phyloP scores from a whole-genome alignment of 2,797 vertebrate species.

The Strix occidentalis region DNA sequence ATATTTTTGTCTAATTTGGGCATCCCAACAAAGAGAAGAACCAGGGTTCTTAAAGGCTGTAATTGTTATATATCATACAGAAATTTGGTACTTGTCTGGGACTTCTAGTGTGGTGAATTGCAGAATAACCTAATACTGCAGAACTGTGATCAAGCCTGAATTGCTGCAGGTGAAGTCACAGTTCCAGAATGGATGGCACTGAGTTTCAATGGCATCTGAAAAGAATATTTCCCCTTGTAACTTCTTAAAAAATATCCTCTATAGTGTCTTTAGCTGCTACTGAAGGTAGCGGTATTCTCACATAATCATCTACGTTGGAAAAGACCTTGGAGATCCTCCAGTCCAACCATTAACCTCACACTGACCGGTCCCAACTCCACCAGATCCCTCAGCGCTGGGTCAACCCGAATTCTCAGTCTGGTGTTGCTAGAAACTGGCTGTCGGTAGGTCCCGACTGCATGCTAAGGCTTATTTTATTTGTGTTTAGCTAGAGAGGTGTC shows the following conservation, averaged over 20 bases:
- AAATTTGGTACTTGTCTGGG: not conserved
- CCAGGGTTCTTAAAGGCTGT: not conserved
- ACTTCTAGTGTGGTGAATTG: not conserved
- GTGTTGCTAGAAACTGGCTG: not conserved
- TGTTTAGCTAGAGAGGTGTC: not conserved
- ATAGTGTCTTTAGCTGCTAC: not conserved
- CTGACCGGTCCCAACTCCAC: no score
- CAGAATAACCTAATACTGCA: not conserved
- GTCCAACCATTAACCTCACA: no score
- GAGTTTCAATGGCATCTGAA: not conserved
- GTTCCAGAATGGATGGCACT: not conserved
- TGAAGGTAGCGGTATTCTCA: not conserved
- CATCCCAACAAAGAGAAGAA: not conserved
- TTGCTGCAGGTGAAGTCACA: not conserved
- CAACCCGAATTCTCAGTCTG: not conserved
- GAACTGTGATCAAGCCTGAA: not conserved
- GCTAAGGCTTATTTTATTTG: not conserved
- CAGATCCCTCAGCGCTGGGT: no score
- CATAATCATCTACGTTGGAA: no score
- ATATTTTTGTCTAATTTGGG: not conserved
- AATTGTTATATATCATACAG: not conserved
- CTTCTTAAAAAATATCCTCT: not conserved
- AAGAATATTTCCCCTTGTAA: not conserved
- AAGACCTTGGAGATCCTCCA: no score
- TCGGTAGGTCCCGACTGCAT: not conserved